Evolutionary conservation across 1,140 invertebrate species (phyloP).

Genomic region (Cephus cinctus): DNA sequence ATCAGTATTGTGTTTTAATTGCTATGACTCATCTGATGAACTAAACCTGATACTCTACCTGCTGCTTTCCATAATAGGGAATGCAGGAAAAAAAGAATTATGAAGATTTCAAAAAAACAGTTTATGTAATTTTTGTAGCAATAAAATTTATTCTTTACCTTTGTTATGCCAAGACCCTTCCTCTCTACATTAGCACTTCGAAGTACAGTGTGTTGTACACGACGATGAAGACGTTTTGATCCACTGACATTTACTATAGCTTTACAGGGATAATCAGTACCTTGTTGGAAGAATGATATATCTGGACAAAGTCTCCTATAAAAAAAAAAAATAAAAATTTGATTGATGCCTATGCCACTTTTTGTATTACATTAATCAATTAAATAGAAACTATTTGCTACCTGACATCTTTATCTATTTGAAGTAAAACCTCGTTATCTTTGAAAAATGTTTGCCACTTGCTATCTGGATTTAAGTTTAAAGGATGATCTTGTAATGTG

Average conservation of each 20-base stretch:
- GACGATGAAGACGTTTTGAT: conserved; percentile 77
- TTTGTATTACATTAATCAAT: conserved; percentile 10
- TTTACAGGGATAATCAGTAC: conserved; percentile 82
- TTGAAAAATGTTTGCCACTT: conserved; percentile 93
- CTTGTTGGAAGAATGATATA: conserved; percentile 95
- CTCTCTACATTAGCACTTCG: conserved; percentile 86
- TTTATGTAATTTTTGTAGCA: background rate
- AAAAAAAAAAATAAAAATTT: conserved; percentile 17
- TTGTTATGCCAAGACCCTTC: conserved; percentile 85
- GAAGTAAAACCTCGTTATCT: conserved; percentile 93
- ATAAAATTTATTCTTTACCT: conserved; percentile 60
- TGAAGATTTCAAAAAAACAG: conserved; percentile 8
- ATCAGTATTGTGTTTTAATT: no score
- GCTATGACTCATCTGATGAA: background rate
- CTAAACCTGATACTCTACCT: conserved; percentile 35
- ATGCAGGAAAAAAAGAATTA: conserved; percentile 22
- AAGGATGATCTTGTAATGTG: conserved; percentile 75
- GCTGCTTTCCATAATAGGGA: conserved; percentile 39
- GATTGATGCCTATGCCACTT: conserved; percentile 5
- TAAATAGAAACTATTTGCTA: no score
- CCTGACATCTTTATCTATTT: conserved; percentile 98
- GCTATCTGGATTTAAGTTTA: conserved; percentile 92
- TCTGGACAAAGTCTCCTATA: conserved; percentile 88
- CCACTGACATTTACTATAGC: conserved; percentile 73
- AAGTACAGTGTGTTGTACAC: conserved; percentile 83